phyloP scores from a whole-genome alignment of 1,140 invertebrate species.

The Aphidius gifuensis region DNA sequence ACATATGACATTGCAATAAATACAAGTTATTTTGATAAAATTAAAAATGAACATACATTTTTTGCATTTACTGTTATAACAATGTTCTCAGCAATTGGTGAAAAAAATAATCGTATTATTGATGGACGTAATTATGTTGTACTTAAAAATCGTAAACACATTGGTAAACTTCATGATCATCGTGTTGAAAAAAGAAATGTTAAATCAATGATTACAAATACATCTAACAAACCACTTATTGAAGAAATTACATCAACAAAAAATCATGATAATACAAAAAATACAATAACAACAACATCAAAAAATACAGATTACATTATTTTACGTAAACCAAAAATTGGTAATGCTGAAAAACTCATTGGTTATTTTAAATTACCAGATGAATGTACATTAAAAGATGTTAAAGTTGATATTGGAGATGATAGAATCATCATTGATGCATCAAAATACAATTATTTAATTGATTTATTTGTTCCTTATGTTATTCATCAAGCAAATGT shows the following conservation, averaged over 20 bases:
- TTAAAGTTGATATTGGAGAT: conserved; percentile 67
- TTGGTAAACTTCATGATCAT: conserved; percentile 72
- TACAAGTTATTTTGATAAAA: conserved; percentile 46
- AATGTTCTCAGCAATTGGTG: conserved; percentile 39
- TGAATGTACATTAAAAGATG: conserved; percentile 60
- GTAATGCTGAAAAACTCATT: conserved; percentile 52
- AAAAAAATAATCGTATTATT: conserved; percentile 42
- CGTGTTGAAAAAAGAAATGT: conserved; percentile 66
- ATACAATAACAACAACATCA: conserved; percentile 17
- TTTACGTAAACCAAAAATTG: conserved; percentile 49
- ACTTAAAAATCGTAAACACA: conserved; percentile 62
- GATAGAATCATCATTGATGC: conserved; percentile 69
- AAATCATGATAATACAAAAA: conserved; percentile 32
- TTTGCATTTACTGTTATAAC: conserved; percentile 43
- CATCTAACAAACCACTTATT: conserved; percentile 51
- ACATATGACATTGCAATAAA: conserved; percentile 50
- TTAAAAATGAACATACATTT: conserved; percentile 37
- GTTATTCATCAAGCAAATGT: conserved; percentile 59
- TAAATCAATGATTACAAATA: conserved; percentile 42
- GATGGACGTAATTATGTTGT: conserved; percentile 53
- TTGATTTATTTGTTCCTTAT: conserved; percentile 69
- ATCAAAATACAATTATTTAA: conserved; percentile 56
- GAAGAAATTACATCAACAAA: conserved; percentile 53
- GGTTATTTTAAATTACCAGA: conserved; percentile 61
- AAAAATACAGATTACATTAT: conserved; percentile 49